Conservation (phyloP, 2,113 vertebrate species). For the Ahaetulla prasina region DNA sequence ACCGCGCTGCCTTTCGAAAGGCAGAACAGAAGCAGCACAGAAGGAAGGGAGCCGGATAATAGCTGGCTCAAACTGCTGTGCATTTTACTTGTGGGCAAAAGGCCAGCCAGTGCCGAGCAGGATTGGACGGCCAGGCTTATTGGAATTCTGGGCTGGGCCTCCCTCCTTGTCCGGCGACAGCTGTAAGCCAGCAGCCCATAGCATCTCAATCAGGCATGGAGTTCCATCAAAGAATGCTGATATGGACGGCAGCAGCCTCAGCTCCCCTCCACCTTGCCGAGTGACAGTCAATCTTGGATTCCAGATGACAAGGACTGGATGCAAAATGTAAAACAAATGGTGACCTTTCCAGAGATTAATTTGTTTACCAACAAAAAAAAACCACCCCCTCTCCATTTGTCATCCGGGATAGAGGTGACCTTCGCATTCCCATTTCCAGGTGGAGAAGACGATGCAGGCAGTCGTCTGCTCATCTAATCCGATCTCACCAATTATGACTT, state of each 20-base stretch:
- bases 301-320: slow-evolving; percentile 79
- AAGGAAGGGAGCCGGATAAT: slow-evolving; percentile 72
- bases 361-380: slow-evolving; percentile 83
- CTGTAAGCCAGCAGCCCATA: slow-evolving; percentile 96
- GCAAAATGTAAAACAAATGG: slow-evolving; percentile 89
- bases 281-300: slow-evolving; percentile 84
- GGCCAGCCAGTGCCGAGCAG: slow-evolving; percentile 84
- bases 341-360: slow-evolving; percentile 96
- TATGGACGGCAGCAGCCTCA: slow-evolving; percentile 75
- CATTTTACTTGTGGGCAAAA: slow-evolving; percentile 81
- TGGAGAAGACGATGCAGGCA: slow-evolving; percentile 76
- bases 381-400: slow-evolving; percentile 69
- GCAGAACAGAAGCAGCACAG: slow-evolving; percentile 75
- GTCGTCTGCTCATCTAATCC: slow-evolving; percentile 82
- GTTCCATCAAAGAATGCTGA: slow-evolving; percentile 87
- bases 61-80: slow-evolving; percentile 75
- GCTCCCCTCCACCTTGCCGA: slow-evolving; percentile 75
- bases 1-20: slow-evolving; percentile 64
- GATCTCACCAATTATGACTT: slow-evolving; percentile 77
- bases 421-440: slow-evolving; percentile 78
- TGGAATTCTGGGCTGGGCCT: slow-evolving; percentile 91
- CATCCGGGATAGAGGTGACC: slow-evolving; percentile 85
- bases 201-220: slow-evolving; percentile 88
- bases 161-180: slow-evolving; percentile 88
- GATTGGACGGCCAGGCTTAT: slow-evolving; percentile 81